Percentiles rank a stretch among this genome's conserved stretches.
These are phyloP conservation scores for Chloroclysta siterata DNA, from an alignment of 2,888 invertebrate species.

Conservation along the genomic window DNA sequence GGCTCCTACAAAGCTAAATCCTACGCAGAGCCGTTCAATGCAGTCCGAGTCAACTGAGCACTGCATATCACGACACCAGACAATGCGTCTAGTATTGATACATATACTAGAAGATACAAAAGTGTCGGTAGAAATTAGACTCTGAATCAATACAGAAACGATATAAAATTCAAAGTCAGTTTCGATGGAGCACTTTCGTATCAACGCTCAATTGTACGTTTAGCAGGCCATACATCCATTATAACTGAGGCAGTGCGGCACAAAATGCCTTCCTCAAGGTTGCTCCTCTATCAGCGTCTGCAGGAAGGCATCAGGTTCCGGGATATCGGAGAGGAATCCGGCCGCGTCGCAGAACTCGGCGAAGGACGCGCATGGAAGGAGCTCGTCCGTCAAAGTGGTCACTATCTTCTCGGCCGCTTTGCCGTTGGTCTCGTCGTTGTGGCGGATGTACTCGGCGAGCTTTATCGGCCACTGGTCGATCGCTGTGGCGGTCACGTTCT, in stretches of 20 bases:
- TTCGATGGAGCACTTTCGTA: background rate
- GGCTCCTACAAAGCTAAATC: conserved; percentile 27
- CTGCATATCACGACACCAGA: conserved; percentile 21
- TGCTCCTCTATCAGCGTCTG: conserved; percentile 63
- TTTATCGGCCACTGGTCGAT: conserved; percentile 95
- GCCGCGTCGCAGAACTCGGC: conserved; percentile 97
- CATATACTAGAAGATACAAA: conserved; percentile 10
- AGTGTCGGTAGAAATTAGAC: background rate
- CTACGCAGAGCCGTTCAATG: conserved; percentile 26
- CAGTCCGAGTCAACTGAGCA: conserved; percentile 22
- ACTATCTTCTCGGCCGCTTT: conserved; percentile 95
- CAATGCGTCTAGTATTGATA: conserved; percentile 11
- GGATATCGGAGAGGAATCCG: conserved; percentile 89
- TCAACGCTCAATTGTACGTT: conserved; percentile 2
- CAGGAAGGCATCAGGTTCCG: conserved; percentile 85
- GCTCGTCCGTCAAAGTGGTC: conserved; percentile 92
- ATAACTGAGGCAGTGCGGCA: conserved; percentile 63
- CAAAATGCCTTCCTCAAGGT: conserved; percentile 63
- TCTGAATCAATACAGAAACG: background rate
- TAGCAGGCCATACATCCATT: conserved; percentile 66
- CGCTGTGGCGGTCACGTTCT: conserved; percentile 88
- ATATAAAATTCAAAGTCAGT: background rate
- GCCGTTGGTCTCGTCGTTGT: conserved; percentile 95
- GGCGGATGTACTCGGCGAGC: conserved; percentile 96
- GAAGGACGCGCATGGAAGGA: conserved; percentile 95